A percentile compares a stretch with the other conserved stretches of the same genome.
Conservation (phyloP, 1,140 invertebrate species). For the Daktulosphaira vitifoliae region DNA sequence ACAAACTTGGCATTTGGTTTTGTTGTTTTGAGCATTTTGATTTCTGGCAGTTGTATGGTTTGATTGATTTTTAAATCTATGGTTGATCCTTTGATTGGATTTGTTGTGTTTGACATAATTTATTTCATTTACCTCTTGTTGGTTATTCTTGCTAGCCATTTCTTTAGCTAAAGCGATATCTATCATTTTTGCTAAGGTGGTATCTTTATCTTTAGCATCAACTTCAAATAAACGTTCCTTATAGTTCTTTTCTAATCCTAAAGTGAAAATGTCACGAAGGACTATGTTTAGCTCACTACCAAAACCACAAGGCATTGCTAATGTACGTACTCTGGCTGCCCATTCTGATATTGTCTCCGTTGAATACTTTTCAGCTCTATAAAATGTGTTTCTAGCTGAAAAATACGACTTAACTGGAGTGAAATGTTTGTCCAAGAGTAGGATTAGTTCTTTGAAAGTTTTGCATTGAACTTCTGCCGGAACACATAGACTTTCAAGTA, state of each 20-base stretch:
- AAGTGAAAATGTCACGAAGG: not conserved
- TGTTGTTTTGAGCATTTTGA: not conserved
- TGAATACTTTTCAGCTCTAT: not conserved
- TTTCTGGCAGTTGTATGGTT: not conserved
- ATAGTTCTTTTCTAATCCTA: not conserved
- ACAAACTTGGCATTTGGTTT: slow-evolving; percentile 1
- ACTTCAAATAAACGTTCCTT: not conserved
- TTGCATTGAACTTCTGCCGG: not conserved
- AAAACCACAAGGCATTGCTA: not conserved
- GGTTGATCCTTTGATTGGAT: not conserved
- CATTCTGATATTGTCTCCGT: not conserved
- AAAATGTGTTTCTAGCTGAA: not conserved
- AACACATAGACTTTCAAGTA: not conserved
- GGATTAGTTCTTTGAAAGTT: not conserved
- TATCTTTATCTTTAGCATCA: not conserved
- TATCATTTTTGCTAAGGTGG: not conserved
- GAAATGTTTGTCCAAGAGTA: slow-evolving; percentile 3
- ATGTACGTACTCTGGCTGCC: not conserved
- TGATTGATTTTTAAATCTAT: not conserved
- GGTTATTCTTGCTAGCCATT: slow-evolving; percentile 5
- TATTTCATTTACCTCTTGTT: not conserved
- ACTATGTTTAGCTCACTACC: not conserved
- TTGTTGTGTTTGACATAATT: not conserved
- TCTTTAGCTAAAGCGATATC: not conserved
- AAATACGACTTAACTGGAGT: not conserved